Evolutionary conservation across 2,888 invertebrate species (phyloP).

Genomic region (Hylaea fasciaria): DNA sequence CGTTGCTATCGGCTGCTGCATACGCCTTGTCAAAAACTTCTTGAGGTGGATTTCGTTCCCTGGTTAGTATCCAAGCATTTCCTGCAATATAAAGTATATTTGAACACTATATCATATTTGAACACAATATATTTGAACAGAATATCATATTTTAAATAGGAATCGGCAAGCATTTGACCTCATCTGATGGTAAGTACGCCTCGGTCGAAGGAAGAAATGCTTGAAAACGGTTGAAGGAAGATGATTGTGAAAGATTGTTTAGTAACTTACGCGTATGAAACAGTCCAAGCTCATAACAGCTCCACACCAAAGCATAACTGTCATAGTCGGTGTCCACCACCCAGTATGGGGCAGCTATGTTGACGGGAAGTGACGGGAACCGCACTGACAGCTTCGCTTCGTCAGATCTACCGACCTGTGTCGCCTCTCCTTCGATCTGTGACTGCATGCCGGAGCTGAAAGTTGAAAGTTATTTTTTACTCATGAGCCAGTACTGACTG

Average conservation of each 20-base stretch:
- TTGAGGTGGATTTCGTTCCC: slow-evolving; percentile 83
- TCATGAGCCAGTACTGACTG: too few relatives aligned
- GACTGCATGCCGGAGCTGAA: slow-evolving; percentile 83
- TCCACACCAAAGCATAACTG: slow-evolving; percentile 89
- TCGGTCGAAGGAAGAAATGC: too few relatives aligned
- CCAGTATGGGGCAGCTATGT: slow-evolving; percentile 78
- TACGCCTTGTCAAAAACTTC: slow-evolving; percentile 86
- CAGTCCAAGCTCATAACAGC: slow-evolving; percentile 80
- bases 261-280: slow-evolving; percentile 80
- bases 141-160: too few relatives aligned
- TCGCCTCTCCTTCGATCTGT: slow-evolving; percentile 85
- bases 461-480: slow-evolving; percentile 13
- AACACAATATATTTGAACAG: background rate
- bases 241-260: too few relatives aligned
- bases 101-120: too few relatives aligned
- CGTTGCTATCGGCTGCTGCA: slow-evolving; percentile 81
- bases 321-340: slow-evolving; percentile 91
- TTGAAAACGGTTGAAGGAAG: too few relatives aligned
- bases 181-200: too few relatives aligned
- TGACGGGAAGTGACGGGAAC: slow-evolving; percentile 86
- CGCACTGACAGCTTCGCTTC: slow-evolving; percentile 86
- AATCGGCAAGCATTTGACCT: too few relatives aligned
- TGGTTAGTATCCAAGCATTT: slow-evolving; percentile 86
- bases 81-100: slow-evolving; percentile 64
- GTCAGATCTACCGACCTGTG: slow-evolving; percentile 75